These are phyloP conservation scores for Xiphydria camelus DNA, from an alignment of 2,888 invertebrate genomes.

Conservation along the genomic window DNA sequence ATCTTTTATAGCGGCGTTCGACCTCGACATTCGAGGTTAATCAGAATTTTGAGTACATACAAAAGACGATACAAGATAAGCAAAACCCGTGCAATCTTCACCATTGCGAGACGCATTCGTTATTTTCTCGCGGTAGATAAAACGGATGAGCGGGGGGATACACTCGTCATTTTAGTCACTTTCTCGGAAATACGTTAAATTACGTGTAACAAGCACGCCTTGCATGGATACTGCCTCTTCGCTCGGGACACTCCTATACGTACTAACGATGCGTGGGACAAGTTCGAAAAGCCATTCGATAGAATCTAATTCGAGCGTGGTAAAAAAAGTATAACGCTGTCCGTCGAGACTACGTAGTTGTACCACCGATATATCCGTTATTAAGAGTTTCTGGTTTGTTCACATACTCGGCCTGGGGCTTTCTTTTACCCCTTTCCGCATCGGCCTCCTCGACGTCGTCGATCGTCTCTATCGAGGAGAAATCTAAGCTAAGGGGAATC, in stretches of 20 bases:
- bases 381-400: constrained; percentile 46
- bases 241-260: not conserved
- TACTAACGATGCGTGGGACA: not conserved
- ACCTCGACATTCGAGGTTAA: no score
- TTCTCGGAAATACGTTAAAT: no score
- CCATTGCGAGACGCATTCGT: no score
- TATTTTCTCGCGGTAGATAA: no score
- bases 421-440: constrained; percentile 25
- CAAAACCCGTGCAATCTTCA: no score
- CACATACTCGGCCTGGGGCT: constrained; percentile 30
- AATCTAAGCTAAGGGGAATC: constrained; percentile 35
- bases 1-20: no score
- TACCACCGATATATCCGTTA: constrained; percentile 51
- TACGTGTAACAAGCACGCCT: no score
- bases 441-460: constrained; percentile 29
- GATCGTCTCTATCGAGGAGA: constrained; percentile 40
- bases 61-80: no score
- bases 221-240: not conserved
- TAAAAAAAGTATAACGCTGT: no score
- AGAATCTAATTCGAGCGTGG: not conserved
- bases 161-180: no score
- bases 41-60: no score
- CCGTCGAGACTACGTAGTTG: constrained; percentile 46
- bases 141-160: no score
- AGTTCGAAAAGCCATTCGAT: not conserved